Percentiles rank a stretch among this genome's conserved stretches.
Evolutionary conservation across 2,797 vertebrate genomes (phyloP).

Genomic region (Pygocentrus nattereri): DNA sequence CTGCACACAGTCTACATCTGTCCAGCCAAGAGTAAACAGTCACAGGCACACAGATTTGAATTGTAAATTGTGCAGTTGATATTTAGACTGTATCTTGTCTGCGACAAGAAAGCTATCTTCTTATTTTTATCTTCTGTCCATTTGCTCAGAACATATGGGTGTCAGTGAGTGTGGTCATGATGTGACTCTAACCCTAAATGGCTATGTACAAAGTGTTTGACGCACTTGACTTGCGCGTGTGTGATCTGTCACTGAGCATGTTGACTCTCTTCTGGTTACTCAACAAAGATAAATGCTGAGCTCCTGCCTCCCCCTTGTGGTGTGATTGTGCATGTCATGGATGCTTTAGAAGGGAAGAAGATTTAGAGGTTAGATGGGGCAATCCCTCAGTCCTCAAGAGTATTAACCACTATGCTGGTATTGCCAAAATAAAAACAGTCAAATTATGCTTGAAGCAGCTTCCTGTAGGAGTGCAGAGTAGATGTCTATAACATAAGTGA

Average conservation of each 20-base stretch:
- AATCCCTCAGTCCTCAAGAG: too few species aligned
- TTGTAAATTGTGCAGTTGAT: background rate
- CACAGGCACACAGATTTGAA: background rate
- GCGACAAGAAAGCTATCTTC: background rate
- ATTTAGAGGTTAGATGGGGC: too few species aligned
- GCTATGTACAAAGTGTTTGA: slow-evolving; percentile 36
- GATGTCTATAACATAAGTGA: too few species aligned
- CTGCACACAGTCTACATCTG: background rate
- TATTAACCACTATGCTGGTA: too few species aligned
- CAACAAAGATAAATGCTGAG: background rate
- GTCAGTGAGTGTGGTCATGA: slow-evolving; percentile 2
- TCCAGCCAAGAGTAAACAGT: background rate
- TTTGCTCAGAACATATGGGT: slow-evolving; percentile 23
- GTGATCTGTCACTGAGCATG: slow-evolving; percentile 18
- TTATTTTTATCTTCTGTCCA: slow-evolving; percentile 28
- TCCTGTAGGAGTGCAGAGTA: too few species aligned
- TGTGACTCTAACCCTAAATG: slow-evolving; percentile 44
- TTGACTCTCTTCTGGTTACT: background rate
- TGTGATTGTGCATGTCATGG: background rate
- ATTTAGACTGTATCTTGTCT: background rate
- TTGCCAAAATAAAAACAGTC: too few species aligned
- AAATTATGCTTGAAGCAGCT: too few species aligned
- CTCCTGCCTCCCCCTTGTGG: slow-evolving; percentile 17
- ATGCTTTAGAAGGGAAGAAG: too few species aligned
- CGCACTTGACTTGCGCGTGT: slow-evolving; percentile 3